phyloP scores from a whole-genome alignment of 2,797 vertebrate genomes.

The Acrocephalus scirpaceus region DNA sequence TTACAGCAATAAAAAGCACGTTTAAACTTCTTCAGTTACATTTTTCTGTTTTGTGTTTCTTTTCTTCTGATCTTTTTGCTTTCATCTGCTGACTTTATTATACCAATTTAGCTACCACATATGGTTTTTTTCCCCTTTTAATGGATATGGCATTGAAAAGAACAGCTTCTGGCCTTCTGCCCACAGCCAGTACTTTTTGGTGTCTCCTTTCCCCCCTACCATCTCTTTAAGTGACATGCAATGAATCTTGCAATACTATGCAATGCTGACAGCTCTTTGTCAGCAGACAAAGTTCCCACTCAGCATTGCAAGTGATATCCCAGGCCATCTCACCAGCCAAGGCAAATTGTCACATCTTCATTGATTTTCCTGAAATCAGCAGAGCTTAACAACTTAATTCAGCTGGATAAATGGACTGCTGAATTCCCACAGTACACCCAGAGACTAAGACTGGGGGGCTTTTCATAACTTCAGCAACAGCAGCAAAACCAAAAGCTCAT shows the following conservation, averaged over 20 bases:
- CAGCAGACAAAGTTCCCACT: neutral
- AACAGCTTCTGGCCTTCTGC: constrained; percentile 24
- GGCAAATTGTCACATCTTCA: constrained; percentile 7
- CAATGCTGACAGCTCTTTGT: neutral
- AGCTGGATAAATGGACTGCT: neutral
- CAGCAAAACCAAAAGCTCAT: neutral
- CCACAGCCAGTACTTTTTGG: neutral
- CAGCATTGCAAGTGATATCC: neutral
- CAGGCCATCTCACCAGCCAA: neutral
- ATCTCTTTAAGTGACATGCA: neutral
- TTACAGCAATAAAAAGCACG: neutral
- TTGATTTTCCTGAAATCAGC: neutral
- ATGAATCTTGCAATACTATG: neutral
- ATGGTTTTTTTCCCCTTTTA: neutral
- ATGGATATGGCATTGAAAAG: constrained; percentile 13
- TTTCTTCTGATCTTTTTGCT: constrained; percentile 66
- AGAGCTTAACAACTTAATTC: neutral
- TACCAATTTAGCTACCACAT: constrained; percentile 34
- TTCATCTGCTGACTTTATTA: constrained; percentile 60
- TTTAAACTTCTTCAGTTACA: constrained; percentile 41
- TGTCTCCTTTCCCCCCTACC: neutral
- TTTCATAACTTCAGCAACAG: neutral
- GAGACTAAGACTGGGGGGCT: neutral
- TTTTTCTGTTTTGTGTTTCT: constrained; percentile 46
- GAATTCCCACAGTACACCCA: neutral